Evolutionary conservation across 1,140 invertebrate species (phyloP).

Genomic region (Aphaenogaster rudis): DNA sequence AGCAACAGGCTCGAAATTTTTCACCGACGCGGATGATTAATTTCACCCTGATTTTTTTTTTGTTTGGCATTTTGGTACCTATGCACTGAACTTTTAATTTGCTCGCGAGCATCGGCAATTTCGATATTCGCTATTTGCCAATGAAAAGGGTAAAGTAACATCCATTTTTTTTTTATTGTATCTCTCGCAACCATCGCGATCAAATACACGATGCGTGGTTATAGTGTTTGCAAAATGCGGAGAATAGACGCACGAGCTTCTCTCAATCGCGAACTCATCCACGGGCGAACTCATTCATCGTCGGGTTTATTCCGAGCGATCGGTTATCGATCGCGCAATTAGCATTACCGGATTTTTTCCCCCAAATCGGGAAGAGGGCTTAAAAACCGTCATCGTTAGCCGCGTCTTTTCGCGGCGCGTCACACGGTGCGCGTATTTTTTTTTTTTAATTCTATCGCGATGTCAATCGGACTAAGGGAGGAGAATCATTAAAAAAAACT

Average conservation of each 20-base stretch:
- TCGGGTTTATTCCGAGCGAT: slow-evolving; percentile 41
- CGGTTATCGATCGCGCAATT: slow-evolving; percentile 49
- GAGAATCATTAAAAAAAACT: slow-evolving; percentile 58
- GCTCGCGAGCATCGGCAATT: slow-evolving; percentile 55
- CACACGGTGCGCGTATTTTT: not conserved
- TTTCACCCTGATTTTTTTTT: slow-evolving; percentile 43
- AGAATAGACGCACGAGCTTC: not conserved
- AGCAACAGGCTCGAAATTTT: slow-evolving; percentile 50
- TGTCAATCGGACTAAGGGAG: slow-evolving; percentile 57
- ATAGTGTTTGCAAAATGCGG: slow-evolving; percentile 8
- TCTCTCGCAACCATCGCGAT: slow-evolving; percentile 49
- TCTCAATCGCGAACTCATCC: not conserved
- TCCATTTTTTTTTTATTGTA: slow-evolving; percentile 39
- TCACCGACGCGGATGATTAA: slow-evolving; percentile 51
- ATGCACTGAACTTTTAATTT: slow-evolving; percentile 50
- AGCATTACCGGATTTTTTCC: slow-evolving; percentile 24
- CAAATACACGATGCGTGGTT: slow-evolving; percentile 29
- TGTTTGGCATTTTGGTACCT: slow-evolving; percentile 36
- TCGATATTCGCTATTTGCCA: slow-evolving; percentile 55
- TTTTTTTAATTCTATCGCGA: slow-evolving; percentile 11
- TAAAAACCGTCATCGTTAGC: slow-evolving; percentile 55
- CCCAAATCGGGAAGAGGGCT: not conserved
- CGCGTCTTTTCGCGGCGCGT: not conserved
- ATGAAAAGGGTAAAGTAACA: slow-evolving; percentile 57
- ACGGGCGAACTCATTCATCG: slow-evolving; percentile 19